Evolutionary conservation across 2,888 invertebrate genomes (phyloP), one percentile per base, ranked within the genome.

Genomic region (Phortica okadai): DNA sequence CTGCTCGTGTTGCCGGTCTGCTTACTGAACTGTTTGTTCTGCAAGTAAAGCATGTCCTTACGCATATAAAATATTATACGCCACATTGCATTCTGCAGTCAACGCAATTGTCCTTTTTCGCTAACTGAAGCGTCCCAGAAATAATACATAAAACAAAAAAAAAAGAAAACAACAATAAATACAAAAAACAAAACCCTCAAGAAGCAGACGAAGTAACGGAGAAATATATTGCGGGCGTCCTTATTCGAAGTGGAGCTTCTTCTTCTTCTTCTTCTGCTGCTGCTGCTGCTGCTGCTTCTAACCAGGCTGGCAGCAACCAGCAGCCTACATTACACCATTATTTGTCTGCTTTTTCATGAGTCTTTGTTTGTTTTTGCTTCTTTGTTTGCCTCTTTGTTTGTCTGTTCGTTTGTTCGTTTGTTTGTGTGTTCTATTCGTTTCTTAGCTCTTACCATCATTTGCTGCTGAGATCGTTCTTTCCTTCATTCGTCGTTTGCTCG

Each of bases 31-130:
- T 59, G 44, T 69, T 70, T 59, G 64, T 75, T 45, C 59, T 77
- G 77, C 80, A 72, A 72, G 70, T 54, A 56, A 72, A 54, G 75
- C 64, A 77, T 79, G 81, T 81, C 76, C 77, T 83, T 82, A 88
- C 89, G 87, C 89, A 87, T 87, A 87, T 87, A 87, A 89, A 84
- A 89, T 86, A 87, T 87, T 87, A 82, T 84, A 81, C 83, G 85
- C 79, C 80, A 88, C 84, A 84, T 81, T 85, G 87, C 74, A 75
- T 69, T 25, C 70, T 56, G 54, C 54, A 54, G 33, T 45, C 42
- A 6, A n/a, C 25, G 56, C 88, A 85, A 86, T 88, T 86, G 88
- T 84, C 81, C 78, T 79, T 78, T 76, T 80, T 79, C 73, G 2
- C 25, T 66, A 42, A 45, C 33, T 33, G 33, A 33, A 33, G 33